Evolutionary conservation across 2,797 vertebrate species (phyloP).

Genomic region (Podarcis lilfordi): DNA sequence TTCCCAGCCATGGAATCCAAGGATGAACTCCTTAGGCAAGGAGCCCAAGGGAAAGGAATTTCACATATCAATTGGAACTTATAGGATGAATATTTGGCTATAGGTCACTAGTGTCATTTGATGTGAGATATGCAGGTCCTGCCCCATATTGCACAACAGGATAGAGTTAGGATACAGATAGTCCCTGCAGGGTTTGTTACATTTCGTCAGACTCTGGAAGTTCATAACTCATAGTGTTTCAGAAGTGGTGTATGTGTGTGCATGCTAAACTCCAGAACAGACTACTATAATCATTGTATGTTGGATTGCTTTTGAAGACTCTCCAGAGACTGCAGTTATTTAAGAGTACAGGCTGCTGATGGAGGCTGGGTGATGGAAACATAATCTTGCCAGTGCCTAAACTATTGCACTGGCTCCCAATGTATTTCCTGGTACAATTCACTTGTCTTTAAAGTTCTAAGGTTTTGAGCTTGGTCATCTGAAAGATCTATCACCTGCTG

Average conservation of each 20-base stretch:
- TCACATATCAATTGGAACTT: background rate
- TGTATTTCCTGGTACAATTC: background rate
- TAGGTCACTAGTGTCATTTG: background rate
- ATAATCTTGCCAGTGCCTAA: background rate
- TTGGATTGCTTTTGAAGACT: background rate
- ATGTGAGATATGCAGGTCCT: background rate
- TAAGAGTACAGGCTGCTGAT: background rate
- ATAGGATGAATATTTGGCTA: background rate
- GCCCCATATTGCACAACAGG: background rate
- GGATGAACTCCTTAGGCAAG: background rate
- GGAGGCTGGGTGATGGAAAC: background rate
- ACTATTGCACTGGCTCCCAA: background rate
- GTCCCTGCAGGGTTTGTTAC: background rate
- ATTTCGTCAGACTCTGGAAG: background rate
- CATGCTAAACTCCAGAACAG: background rate
- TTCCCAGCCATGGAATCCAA: background rate
- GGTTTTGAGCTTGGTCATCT: background rate
- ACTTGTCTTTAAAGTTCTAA: background rate
- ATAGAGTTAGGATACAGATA: background rate
- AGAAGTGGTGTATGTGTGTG: too few species aligned
- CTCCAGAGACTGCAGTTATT: background rate
- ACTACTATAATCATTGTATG: background rate
- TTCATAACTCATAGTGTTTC: too few species aligned
- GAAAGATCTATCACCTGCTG: background rate
- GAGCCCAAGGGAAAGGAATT: background rate